Evolutionary conservation across 2,797 vertebrate species (phyloP).

Genomic region (Phrynocephalus vlangalii): DNA sequence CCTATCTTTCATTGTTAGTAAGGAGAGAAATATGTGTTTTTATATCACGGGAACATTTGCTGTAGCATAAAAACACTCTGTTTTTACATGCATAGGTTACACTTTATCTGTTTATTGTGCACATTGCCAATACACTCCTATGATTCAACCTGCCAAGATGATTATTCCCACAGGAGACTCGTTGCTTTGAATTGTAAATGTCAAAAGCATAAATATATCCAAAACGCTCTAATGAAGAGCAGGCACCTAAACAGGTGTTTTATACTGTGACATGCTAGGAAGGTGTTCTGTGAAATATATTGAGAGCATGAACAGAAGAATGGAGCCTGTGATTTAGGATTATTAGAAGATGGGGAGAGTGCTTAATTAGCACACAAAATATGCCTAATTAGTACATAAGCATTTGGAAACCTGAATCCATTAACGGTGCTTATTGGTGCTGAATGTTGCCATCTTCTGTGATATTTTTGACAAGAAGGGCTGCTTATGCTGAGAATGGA

Average conservation of each 20-base stretch:
- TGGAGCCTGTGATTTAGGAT: background rate
- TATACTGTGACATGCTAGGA: background rate
- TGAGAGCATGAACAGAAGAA: background rate
- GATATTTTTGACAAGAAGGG: background rate
- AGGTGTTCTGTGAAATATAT: background rate
- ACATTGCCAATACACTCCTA: conserved; percentile 40
- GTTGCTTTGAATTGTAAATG: conserved; percentile 49
- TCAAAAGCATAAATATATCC: conserved; percentile 56
- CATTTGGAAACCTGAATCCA: conserved; percentile 1
- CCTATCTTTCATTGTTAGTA: conserved; percentile 55
- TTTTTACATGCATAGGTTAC: conserved; percentile 52
- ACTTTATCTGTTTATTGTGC: conserved; percentile 60
- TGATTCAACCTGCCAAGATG: conserved; percentile 47
- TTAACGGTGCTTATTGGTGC: background rate
- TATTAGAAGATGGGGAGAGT: background rate
- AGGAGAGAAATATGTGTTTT: conserved; percentile 24
- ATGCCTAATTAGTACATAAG: background rate
- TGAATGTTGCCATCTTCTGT: background rate
- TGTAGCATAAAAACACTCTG: conserved; percentile 45
- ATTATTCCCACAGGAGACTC: conserved; percentile 51
- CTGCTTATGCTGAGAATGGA: background rate
- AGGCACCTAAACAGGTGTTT: conserved; percentile 10
- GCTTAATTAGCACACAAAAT: background rate
- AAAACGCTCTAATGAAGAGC: conserved; percentile 40
- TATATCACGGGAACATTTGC: conserved; percentile 42